A percentile compares a stretch with the other conserved stretches of the same genome.
Evolutionary conservation across 2,113 vertebrate genomes (phyloP).

Genomic region (Phrynosoma blainvillii): DNA sequence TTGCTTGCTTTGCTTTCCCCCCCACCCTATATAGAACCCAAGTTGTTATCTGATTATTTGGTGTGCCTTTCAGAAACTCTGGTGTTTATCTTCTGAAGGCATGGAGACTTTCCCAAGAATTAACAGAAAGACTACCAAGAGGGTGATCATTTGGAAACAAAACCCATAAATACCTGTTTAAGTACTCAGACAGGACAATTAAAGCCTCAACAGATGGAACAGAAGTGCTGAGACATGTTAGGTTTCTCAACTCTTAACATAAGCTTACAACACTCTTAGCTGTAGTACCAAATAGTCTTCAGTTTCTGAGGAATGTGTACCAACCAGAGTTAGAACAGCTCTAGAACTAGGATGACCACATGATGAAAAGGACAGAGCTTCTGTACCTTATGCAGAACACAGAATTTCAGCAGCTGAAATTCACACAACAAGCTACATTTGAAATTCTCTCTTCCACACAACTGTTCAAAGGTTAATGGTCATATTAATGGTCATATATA

Average conservation of each 20-base stretch:
- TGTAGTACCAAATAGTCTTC: slow-evolving; percentile 3
- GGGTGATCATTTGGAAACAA: slow-evolving; percentile 43
- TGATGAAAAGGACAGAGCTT: no score
- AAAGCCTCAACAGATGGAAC: slow-evolving; percentile 26
- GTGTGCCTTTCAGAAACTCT: slow-evolving; percentile 45
- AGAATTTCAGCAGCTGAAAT: no score
- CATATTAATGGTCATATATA: no score
- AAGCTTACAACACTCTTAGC: slow-evolving; percentile 1
- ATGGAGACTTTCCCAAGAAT: slow-evolving; percentile 41
- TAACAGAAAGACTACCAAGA: slow-evolving; percentile 30
- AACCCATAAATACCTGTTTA: slow-evolving; percentile 20
- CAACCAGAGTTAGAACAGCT: neutral
- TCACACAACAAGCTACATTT: no score
- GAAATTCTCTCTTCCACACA: no score
- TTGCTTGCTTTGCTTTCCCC: slow-evolving; percentile 15
- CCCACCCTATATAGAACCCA: slow-evolving; percentile 36
- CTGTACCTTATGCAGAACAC: no score
- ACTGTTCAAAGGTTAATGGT: no score
- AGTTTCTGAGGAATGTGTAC: slow-evolving; percentile 27
- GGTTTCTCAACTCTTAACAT: slow-evolving; percentile 1
- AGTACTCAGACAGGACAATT: slow-evolving; percentile 29
- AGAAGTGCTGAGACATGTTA: slow-evolving; percentile 10
- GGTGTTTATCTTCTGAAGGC: slow-evolving; percentile 58
- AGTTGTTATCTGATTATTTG: slow-evolving; percentile 49
- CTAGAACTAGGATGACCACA: neutral